Evolutionary conservation across 2,113 vertebrate species (phyloP).

Genomic region (Recurvirostra avosetta): DNA sequence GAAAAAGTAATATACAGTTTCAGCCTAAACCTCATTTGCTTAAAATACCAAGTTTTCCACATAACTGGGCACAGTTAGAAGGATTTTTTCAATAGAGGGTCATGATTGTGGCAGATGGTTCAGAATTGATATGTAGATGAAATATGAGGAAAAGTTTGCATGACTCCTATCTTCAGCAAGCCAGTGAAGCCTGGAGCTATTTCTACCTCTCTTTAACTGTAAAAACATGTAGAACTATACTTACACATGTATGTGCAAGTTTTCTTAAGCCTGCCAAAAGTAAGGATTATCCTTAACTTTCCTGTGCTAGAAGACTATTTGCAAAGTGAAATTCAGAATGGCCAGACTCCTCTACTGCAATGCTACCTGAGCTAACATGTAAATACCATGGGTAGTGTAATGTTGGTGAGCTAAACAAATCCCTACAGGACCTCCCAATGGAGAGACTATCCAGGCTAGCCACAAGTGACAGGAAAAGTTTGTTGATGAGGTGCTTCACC

Average conservation of each 20-base stretch:
- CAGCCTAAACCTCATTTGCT: neutral
- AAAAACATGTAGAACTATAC: neutral
- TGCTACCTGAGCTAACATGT: neutral
- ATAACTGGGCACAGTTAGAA: neutral
- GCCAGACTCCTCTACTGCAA: neutral
- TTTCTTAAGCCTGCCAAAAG: neutral
- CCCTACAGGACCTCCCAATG: neutral
- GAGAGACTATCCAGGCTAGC: neutral
- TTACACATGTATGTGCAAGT: neutral
- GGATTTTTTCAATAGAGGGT: neutral
- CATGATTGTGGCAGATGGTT: neutral
- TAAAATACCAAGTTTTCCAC: neutral
- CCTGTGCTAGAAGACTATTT: neutral
- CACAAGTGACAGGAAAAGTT: neutral
- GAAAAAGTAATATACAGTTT: neutral
- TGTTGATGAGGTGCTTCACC: neutral
- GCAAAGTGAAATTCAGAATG: neutral
- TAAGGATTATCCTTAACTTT: neutral
- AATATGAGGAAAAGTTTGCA: neutral
- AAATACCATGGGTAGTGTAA: neutral
- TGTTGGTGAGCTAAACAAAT: neutral
- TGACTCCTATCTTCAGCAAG: neutral
- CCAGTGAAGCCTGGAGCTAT: neutral
- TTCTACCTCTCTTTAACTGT: neutral
- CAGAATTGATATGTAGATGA: neutral